Percentiles rank a stretch among this genome's conserved stretches.
Evolutionary conservation across 2,797 vertebrate genomes (phyloP).

Genomic region (Setipinna tenuifilis): DNA sequence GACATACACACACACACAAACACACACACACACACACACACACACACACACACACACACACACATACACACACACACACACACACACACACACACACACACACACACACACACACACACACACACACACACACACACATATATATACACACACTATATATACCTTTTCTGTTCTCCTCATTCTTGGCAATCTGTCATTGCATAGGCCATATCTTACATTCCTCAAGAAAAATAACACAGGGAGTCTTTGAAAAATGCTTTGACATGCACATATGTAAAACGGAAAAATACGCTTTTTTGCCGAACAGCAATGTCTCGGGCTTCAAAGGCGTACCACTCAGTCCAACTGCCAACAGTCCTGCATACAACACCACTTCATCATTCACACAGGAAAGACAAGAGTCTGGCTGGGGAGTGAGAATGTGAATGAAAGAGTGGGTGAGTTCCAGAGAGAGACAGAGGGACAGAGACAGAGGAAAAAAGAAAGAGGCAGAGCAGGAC

Average conservation of each 20-base stretch:
- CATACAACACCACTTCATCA: constrained; percentile 57
- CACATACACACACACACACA: background rate
- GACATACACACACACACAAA: too few relatives aligned
- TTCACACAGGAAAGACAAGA: constrained; percentile 74
- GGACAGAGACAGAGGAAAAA: background rate
- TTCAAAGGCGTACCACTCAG: background rate
- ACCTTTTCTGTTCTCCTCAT: background rate
- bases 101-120: background rate
- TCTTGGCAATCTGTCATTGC: background rate
- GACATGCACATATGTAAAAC: constrained; percentile 1
- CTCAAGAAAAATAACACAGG: background rate
- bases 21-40: background rate
- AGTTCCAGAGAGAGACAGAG: constrained; percentile 50
- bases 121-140: background rate
- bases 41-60: too few relatives aligned
- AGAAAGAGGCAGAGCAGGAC: constrained; percentile 16
- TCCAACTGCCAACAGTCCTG: constrained; percentile 5
- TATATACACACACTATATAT: background rate
- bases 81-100: background rate
- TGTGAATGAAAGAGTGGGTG: constrained; percentile 31
- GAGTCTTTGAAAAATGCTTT: background rate
- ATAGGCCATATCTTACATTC: background rate
- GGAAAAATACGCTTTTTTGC: background rate
- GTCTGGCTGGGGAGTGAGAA: constrained; percentile 55
- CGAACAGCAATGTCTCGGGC: background rate